Base-by-base conservation (phyloP, 2,113 vertebrate species). In the Cinclus cinclus region DNA sequence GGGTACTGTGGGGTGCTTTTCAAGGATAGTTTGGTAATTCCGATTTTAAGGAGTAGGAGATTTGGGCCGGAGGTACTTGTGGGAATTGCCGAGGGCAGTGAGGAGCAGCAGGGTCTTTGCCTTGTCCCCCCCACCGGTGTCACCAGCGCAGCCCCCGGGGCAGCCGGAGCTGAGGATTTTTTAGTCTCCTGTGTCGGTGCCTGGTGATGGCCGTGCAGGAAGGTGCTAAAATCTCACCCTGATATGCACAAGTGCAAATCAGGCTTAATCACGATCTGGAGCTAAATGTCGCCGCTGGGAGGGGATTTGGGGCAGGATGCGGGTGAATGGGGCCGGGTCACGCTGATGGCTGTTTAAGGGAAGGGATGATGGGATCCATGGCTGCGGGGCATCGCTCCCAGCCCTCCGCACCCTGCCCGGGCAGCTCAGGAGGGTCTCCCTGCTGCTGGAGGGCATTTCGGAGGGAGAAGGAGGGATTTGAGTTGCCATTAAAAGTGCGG, bases 401-500 rank as follows among this genome's bases (percentile, higher is more conserved):
- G 58, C 31, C 67, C 71, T 16, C 19, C 52, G 53, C 83, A 16
- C 37, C 9, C 55, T 14, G 53, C 89, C 79, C 53, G 16, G 67
- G 55, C 64, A 39, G 68, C 58, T 71, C 71, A 33, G 49, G 35
- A 30, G 44, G 18, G 13, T 60, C 59, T 17, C 64, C 39, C 42
- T 41, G 79, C 56, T 64, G 76, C 47, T 15, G 4, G 19, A 49
- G 69, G 9, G 18, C 39, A 8, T 14, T 46, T n/a, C 62, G 4
- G 23, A 47, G 9, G 11, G 18, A 58, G 87, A 55, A 0, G 4
- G 7, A 1, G 6, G 22, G 42, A 35, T 58, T 82, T 3, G 15
- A 8, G 23, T 20, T 7, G 47, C 53, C 47, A 3, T 8, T 2
- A 82, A 47, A 42, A 6, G 4, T 2, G 35, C 3, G 0, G 6